Conservation (phyloP, 2,888 invertebrate species). For the Dryocosmus kuriphilus region DNA sequence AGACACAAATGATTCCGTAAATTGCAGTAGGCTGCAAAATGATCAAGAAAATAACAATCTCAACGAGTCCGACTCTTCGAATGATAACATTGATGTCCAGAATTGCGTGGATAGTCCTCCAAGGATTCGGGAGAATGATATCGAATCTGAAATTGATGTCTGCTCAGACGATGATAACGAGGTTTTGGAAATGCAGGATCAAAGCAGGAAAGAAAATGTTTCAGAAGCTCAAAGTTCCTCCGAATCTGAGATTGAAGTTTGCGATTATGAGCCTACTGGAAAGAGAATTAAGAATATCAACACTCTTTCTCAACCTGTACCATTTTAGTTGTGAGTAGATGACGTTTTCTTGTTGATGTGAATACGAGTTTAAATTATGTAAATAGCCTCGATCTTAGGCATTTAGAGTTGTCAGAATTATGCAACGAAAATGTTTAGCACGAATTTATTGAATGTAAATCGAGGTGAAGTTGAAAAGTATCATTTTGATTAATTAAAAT, state of each 20-base stretch:
- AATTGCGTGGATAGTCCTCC: conserved; percentile 43
- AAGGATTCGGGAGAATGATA: conserved; percentile 56
- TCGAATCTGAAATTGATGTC: conserved; percentile 66
- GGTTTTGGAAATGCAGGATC: conserved; percentile 61
- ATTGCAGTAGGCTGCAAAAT: conserved; percentile 48
- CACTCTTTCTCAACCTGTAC: conserved; percentile 47
- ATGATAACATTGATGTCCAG: conserved; percentile 43
- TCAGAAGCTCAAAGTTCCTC: conserved; percentile 60
- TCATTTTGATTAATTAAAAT: not conserved
- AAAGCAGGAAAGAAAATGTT: conserved; percentile 53
- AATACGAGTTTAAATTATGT: not conserved
- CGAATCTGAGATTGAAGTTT: conserved; percentile 64
- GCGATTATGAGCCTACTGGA: conserved; percentile 63
- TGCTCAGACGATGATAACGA: conserved; percentile 66
- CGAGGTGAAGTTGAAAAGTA: not conserved
- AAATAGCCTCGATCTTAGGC: not conserved
- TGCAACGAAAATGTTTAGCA: not conserved
- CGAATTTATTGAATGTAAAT: not conserved
- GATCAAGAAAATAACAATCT: conserved; percentile 58
- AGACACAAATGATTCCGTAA: conserved; percentile 42
- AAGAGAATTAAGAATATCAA: conserved; percentile 58
- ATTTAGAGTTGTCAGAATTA: not conserved
- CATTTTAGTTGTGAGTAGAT: conserved; percentile 44
- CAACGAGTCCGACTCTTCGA: conserved; percentile 52
- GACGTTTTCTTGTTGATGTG: not conserved